These are phyloP conservation scores for Zapus hudsonius DNA, from an alignment of 2,113 vertebrate genomes.

Conservation along the genomic window DNA sequence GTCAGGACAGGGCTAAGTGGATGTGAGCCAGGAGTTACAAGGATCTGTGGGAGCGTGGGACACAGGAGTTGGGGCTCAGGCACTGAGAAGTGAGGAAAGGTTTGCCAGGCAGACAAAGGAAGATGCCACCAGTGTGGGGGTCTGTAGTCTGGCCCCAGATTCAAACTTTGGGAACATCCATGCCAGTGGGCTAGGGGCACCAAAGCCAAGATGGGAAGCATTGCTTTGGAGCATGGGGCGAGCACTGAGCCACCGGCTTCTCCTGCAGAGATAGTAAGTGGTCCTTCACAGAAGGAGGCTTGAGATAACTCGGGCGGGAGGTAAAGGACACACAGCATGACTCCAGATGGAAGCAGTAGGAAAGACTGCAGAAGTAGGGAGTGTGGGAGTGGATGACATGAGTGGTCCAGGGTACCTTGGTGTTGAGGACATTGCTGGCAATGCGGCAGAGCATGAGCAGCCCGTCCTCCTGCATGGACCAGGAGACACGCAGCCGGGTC, in stretches of 20 bases:
- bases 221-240: rapidly evolving
- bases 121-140: rapidly evolving
- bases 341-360: background rate
- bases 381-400: background rate
- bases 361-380: too few relatives aligned
- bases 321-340: too few relatives aligned
- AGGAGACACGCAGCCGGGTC: conserved; percentile 94
- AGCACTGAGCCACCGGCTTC: background rate
- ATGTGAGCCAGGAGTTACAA: background rate
- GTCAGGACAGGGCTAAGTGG: rapidly evolving
- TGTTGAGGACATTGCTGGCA: conserved; percentile 93
- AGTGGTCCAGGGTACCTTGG: conserved; percentile 85
- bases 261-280: too few relatives aligned
- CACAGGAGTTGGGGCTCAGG: background rate
- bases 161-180: background rate
- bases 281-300: too few relatives aligned
- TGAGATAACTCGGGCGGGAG: too few relatives aligned
- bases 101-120: background rate
- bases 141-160: too few relatives aligned
- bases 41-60: background rate
- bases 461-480: conserved; percentile 94
- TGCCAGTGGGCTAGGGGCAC: background rate
- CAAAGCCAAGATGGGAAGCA: background rate
- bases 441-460: conserved; percentile 96
- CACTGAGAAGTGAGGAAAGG: background rate